These are phyloP conservation scores for Rotaria socialis DNA, from an alignment of 2,888 invertebrate genomes.

Conservation along the genomic window DNA sequence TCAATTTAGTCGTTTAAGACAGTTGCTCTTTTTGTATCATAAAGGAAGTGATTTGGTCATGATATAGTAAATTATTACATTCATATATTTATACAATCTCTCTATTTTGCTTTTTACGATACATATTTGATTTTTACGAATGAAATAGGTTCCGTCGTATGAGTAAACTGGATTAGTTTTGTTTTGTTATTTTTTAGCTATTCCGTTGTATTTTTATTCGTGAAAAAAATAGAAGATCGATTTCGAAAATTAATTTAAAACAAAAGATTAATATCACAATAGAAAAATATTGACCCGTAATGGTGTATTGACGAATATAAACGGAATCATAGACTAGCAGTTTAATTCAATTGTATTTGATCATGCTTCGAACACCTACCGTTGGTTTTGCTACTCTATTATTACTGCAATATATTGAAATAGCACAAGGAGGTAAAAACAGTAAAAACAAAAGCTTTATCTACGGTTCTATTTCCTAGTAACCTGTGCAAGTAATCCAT, in stretches of 20 bases:
- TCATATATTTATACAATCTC: too few species aligned
- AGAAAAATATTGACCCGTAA: not conserved
- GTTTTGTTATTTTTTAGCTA: too few species aligned
- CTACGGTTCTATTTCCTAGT: not conserved
- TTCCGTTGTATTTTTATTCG: not conserved
- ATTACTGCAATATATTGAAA: not conserved
- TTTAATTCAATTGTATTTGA: not conserved
- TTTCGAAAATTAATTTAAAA: not conserved
- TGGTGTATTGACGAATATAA: not conserved
- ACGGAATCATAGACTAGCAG: too few species aligned
- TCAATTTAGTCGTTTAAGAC: too few species aligned
- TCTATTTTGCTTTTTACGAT: too few species aligned
- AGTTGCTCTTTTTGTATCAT: too few species aligned
- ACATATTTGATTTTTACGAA: too few species aligned
- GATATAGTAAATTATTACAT: too few species aligned
- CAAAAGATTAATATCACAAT: not conserved
- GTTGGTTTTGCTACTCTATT: not conserved
- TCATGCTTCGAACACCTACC: not conserved
- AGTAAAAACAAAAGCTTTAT: not conserved
- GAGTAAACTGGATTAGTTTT: too few species aligned
- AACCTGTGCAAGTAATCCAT: not conserved
- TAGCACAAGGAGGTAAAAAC: not conserved
- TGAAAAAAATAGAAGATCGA: not conserved
- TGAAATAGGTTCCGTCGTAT: too few species aligned
- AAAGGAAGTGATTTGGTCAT: too few species aligned